Conservation (phyloP, 2,113 vertebrate genomes). For the Neolamprologus falcicula region DNA sequence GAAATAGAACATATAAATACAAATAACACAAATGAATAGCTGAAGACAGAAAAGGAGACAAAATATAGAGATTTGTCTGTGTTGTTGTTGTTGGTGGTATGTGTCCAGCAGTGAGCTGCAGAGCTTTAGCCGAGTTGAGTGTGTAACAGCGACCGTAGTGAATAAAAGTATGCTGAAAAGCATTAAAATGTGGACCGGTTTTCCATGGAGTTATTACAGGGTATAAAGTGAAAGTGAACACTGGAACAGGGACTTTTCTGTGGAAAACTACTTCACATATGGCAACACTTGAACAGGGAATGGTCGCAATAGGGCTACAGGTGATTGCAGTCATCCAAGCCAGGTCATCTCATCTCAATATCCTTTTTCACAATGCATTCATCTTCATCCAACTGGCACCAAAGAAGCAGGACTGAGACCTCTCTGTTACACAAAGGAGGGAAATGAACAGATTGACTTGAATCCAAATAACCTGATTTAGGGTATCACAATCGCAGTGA, state of each 20-base stretch:
- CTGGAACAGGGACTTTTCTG: not conserved
- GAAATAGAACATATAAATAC: not conserved
- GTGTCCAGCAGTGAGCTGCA: not conserved
- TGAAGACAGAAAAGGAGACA: not conserved
- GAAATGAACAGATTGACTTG: slow-evolving; percentile 62
- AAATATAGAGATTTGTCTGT: not conserved
- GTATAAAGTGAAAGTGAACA: not conserved
- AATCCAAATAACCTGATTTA: slow-evolving; percentile 68
- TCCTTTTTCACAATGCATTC: not conserved
- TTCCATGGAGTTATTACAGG: not conserved
- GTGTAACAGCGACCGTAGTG: not conserved
- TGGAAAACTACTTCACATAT: not conserved
- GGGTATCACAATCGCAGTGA: slow-evolving; percentile 54
- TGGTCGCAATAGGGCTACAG: not conserved
- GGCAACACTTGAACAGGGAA: not conserved
- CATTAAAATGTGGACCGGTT: not conserved
- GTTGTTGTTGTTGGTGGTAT: not conserved
- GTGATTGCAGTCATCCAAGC: not conserved
- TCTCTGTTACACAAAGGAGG: slow-evolving; percentile 27
- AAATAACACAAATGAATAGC: not conserved
- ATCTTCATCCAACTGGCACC: slow-evolving; percentile 14
- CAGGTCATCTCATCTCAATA: not conserved
- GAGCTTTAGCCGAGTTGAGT: not conserved
- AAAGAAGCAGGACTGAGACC: not conserved
- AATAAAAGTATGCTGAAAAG: not conserved